These are phyloP conservation scores for Nesidiocoris tenuis DNA, from an alignment of 2,888 invertebrate species.

Conservation along the genomic window DNA sequence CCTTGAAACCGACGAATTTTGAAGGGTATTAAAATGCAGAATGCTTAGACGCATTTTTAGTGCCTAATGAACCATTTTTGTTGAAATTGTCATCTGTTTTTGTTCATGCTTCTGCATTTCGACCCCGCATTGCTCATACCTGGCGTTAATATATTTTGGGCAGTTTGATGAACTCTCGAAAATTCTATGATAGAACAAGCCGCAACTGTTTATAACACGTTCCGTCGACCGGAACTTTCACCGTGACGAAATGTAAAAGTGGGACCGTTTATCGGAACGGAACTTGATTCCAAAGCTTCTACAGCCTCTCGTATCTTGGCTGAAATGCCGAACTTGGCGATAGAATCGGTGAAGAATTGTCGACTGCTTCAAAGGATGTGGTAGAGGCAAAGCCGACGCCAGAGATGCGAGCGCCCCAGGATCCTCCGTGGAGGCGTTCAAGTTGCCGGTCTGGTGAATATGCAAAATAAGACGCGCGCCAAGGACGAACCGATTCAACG, in stretches of 20 bases:
- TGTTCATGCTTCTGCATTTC: too few species aligned
- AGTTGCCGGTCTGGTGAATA: conserved; percentile 36
- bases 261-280: background rate
- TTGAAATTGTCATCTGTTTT: too few species aligned
- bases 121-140: too few species aligned
- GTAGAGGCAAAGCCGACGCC: background rate
- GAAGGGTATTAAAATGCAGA: too few species aligned
- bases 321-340: too few species aligned
- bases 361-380: background rate
- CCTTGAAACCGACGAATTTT: too few species aligned
- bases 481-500: conserved; percentile 3
- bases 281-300: background rate
- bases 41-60: too few species aligned
- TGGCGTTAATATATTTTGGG: too few species aligned
- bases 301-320: too few species aligned
- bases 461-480: conserved; percentile 26
- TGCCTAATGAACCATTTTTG: too few species aligned
- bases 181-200: too few species aligned
- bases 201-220: background rate
- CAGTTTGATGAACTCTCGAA: too few species aligned
- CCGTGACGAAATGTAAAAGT: background rate
- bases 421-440: conserved; percentile 15
- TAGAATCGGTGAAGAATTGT: background rate
- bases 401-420: background rate
- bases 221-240: background rate